A percentile compares a stretch with the other conserved stretches of the same genome.
Evolutionary conservation across 2,113 vertebrate species (phyloP).

Genomic region (Bungarus multicinctus): DNA sequence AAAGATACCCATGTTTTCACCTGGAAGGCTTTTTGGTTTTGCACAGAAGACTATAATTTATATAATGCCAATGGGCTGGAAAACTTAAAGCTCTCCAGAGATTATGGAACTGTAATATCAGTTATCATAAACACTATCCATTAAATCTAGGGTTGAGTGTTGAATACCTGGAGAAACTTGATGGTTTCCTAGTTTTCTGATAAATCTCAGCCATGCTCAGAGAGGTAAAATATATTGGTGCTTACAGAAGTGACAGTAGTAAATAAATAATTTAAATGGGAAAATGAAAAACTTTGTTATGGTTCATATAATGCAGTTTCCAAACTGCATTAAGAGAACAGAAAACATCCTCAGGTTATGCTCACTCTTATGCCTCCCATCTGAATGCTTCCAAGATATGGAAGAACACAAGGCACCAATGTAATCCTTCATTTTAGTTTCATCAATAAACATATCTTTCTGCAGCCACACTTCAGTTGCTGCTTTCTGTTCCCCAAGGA

Average conservation of each 20-base stretch:
- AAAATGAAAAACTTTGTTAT: background rate
- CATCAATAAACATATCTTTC: background rate
- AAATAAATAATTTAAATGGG: background rate
- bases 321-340: background rate
- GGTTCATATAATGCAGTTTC: background rate
- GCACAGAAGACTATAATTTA: background rate
- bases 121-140: background rate
- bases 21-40: background rate
- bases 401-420: background rate
- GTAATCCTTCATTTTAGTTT: background rate
- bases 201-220: background rate
- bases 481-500: background rate
- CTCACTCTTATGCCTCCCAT: too few relatives aligned
- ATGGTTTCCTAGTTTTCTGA: background rate
- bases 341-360: background rate
- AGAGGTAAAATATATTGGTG: background rate
- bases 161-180: background rate
- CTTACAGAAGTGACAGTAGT: background rate
- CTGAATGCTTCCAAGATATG: background rate
- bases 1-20: background rate
- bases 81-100: background rate
- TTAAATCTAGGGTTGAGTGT: background rate
- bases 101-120: background rate
- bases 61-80: background rate
- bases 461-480: background rate